Evolutionary conservation across 2,113 vertebrate species (phyloP), one percentile per base, ranked within the genome.

Genomic region (Psittacula cyanocephala): DNA sequence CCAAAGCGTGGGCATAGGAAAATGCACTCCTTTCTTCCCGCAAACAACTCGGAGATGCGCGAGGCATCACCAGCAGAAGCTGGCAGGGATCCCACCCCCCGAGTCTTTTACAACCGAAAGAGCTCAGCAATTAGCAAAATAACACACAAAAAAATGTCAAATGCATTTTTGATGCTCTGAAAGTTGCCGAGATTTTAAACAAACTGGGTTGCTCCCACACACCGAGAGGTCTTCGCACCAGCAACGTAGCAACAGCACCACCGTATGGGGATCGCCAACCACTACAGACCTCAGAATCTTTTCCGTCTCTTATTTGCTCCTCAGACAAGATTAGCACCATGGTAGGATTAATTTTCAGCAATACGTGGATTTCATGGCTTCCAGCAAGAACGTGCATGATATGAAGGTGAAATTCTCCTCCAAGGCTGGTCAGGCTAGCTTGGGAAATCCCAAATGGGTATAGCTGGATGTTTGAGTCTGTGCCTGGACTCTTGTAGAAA

Each of bases 61-160:
- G 0, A 80, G 31, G 64, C 72, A 52, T 31, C 5, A 0, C 81
- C 12, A 6, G 78, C 46, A 76, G 72, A 59, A 65, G 15, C 67
- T 91, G 88, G 90, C 84, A 91, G 37, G 8, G 15, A 88, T 92
- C 82, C 86, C 81, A 47, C 82, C 71, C 75, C 53, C 91, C 3
- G 5, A 94, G 79, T 4, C 69, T 79, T 93, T 81, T 74, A 79
- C 14, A 77, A 95, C 57, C 41, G 68, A 91, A 95, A 86, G 68
- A 95, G 84, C 53, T 64, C 75, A 80, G 95, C 95, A 97, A 97
- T 98, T 97, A 97, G 89, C 91, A 94, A 94, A 97, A 96, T 65
- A 96, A 95, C 63, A 85, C 82, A 41, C 76, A 90, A 91, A 70
- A 82, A 78, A 69, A 91, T 60, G 74, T 86, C 92, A 89, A 90